Evolutionary conservation across 2,113 vertebrate species (phyloP).

Genomic region (Azemiops feae): DNA sequence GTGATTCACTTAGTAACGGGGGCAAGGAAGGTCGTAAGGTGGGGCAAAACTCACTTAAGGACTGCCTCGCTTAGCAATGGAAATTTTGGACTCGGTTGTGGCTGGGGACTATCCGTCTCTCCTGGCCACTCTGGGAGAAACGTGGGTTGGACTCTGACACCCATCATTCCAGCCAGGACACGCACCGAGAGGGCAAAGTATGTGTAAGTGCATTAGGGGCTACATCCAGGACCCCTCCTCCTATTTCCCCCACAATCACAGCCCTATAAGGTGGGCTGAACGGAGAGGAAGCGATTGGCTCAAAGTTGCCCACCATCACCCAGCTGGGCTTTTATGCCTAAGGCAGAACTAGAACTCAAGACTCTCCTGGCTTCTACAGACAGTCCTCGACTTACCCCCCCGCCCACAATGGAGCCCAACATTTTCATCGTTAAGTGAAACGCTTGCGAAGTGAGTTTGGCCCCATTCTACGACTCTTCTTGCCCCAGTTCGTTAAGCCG

Average conservation of each 20-base stretch:
- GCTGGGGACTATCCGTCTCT: too few relatives aligned
- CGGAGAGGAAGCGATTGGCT: too few relatives aligned
- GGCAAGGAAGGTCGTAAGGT: too few relatives aligned
- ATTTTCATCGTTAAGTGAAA: not conserved
- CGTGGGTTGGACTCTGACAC: not conserved
- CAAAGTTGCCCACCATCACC: not conserved
- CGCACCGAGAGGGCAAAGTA: too few relatives aligned
- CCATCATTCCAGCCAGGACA: not conserved
- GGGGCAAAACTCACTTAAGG: not conserved
- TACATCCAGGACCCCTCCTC: too few relatives aligned
- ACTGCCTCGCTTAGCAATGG: not conserved
- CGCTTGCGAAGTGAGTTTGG: not conserved
- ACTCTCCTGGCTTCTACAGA: too few relatives aligned
- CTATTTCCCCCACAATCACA: too few relatives aligned
- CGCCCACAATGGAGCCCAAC: not conserved
- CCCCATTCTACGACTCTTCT: accelerated
- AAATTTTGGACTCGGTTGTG: not conserved
- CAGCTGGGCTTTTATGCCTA: not conserved
- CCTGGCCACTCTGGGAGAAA: not conserved
- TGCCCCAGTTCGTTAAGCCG: not conserved
- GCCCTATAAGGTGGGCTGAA: too few relatives aligned
- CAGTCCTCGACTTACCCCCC: not conserved
- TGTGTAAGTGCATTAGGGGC: too few relatives aligned
- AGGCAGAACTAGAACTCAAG: not conserved
- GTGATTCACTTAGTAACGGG: not conserved